A percentile compares a stretch with the other conserved stretches of the same genome.
Evolutionary conservation across 2,797 vertebrate species (phyloP).

Genomic region (Pangasius mekongensis): DNA sequence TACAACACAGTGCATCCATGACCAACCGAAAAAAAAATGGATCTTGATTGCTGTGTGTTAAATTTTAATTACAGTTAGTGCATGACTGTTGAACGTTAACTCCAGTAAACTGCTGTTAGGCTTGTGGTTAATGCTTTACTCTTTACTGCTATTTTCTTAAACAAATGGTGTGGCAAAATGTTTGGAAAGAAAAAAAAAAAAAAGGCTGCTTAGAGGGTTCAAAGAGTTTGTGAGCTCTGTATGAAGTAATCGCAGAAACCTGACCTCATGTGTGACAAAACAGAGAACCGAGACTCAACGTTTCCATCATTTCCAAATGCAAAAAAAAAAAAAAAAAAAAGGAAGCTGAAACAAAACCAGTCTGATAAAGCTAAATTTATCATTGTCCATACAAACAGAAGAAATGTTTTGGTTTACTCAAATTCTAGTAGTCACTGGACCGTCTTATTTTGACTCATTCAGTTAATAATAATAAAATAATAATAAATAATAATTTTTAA

Average conservation of each 20-base stretch:
- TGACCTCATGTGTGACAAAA: constrained; percentile 58
- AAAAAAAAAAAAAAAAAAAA: not conserved
- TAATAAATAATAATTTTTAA: too few species aligned
- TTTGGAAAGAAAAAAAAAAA: constrained; percentile 51
- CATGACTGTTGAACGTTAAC: constrained; percentile 34
- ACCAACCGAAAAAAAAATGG: not conserved
- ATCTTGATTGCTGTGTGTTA: constrained; percentile 4
- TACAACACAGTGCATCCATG: not conserved
- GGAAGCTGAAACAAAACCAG: not conserved
- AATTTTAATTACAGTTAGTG: constrained; percentile 13
- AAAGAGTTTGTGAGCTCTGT: not conserved
- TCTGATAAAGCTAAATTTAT: not conserved
- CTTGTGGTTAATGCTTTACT: constrained; percentile 37
- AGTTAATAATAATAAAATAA: too few species aligned
- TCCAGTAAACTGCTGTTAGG: constrained; percentile 47
- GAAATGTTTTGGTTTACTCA: not conserved
- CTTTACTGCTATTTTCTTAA: constrained; percentile 66
- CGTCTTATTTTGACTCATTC: not conserved
- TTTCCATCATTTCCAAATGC: constrained; percentile 25
- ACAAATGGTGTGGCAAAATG: constrained; percentile 57
- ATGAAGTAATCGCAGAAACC: constrained; percentile 70
- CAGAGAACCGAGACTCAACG: constrained; percentile 30
- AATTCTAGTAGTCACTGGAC: not conserved
- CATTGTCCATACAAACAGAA: not conserved
- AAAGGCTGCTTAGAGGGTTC: constrained; percentile 64